A percentile compares a stretch with the other conserved stretches of the same genome.
phyloP scores from a whole-genome alignment of 2,797 vertebrate genomes.

The Fratercula arctica region DNA sequence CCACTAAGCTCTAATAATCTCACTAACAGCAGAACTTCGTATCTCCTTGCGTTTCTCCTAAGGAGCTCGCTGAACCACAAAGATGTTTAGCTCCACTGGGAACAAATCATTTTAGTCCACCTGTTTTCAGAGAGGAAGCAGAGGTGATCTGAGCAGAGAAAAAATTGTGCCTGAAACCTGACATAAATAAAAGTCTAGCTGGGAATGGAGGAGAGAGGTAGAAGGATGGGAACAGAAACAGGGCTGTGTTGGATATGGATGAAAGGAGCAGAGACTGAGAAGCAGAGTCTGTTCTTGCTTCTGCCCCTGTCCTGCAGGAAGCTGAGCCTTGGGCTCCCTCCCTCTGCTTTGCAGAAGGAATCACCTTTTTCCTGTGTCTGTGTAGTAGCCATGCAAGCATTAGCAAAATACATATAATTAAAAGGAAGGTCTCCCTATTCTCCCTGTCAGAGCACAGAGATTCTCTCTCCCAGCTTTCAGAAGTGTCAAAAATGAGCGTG shows the following conservation, averaged over 20 bases:
- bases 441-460: not conserved
- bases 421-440: not conserved
- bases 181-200: not conserved
- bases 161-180: not conserved
- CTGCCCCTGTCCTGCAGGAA: not conserved
- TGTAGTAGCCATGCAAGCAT: not conserved
- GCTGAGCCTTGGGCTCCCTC: not conserved
- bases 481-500: not conserved
- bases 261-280: not conserved
- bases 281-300: not conserved
- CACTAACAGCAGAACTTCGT: not conserved
- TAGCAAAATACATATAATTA: not conserved
- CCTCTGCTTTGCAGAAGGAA: not conserved
- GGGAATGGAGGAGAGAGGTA: not conserved
- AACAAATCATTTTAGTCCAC: not conserved
- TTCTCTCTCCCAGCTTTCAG: not conserved
- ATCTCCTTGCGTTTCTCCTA: not conserved
- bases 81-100: not conserved
- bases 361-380: not conserved
- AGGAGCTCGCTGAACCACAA: not conserved
- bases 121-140: not conserved
- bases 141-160: not conserved
- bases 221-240: not conserved
- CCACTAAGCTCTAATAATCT: not conserved
- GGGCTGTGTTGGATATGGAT: accelerated